Conservation (phyloP, 2,888 invertebrate genomes). For the Pammene aurita region DNA sequence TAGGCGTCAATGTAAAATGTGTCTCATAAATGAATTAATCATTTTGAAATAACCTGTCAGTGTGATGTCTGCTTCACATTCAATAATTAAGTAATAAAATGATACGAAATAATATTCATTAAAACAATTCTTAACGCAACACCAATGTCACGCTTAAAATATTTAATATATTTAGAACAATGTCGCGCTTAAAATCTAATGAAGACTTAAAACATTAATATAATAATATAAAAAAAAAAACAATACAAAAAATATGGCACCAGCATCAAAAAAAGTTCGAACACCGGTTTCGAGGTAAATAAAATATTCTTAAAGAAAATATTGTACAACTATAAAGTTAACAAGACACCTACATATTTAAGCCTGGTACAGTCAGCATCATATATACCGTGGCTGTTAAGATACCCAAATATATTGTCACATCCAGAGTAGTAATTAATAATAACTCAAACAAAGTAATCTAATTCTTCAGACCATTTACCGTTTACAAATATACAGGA, state of each 20-base stretch:
- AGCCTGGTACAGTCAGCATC: too few species aligned
- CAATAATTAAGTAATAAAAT: constrained; percentile 9
- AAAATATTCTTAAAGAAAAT: constrained; percentile 24
- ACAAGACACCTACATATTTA: neutral
- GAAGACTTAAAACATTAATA: constrained; percentile 29
- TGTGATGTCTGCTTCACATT: constrained; percentile 17
- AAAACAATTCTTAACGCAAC: constrained; percentile 17
- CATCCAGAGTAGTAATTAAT: too few species aligned
- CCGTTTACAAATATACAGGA: too few species aligned
- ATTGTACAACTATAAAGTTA: constrained; percentile 21
- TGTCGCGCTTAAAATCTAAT: constrained; percentile 30
- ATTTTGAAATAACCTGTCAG: constrained; percentile 6
- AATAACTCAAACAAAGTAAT: too few species aligned
- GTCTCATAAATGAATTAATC: neutral
- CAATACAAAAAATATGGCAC: constrained; percentile 38
- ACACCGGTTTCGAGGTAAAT: constrained; percentile 36
- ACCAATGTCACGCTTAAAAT: constrained; percentile 4
- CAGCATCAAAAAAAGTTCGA: constrained; percentile 27
- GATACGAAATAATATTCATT: too few species aligned
- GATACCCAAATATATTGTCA: too few species aligned
- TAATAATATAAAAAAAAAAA: constrained; percentile 36
- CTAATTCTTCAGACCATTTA: too few species aligned
- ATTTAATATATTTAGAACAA: constrained; percentile 32
- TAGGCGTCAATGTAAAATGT: too few species aligned
- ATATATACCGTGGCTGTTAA: too few species aligned